A percentile compares a stretch with the other conserved stretches of the same genome.
phyloP scores from a whole-genome alignment of 2,888 invertebrate genomes.

The Cryptus armator region DNA sequence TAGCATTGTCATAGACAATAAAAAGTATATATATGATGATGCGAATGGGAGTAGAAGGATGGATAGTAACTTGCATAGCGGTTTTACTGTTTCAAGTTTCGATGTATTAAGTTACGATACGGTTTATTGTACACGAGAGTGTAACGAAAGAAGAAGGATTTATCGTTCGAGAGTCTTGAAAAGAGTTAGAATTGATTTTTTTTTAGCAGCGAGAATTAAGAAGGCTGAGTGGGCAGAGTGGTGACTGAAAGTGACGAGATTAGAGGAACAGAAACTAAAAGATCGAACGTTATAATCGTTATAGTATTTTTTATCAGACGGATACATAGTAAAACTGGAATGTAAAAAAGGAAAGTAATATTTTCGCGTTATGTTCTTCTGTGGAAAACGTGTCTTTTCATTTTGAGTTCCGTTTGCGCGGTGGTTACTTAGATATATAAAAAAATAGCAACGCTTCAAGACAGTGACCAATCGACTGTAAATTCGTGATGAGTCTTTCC shows the following conservation, averaged over 20 bases:
- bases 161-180: not conserved
- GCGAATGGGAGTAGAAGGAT: not conserved
- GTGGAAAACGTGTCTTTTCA: not conserved
- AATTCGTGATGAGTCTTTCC: constrained; percentile 52
- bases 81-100: not conserved
- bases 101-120: not conserved
- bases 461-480: constrained; percentile 41
- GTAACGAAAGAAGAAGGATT: not conserved
- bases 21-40: constrained; percentile 27
- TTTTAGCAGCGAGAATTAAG: not conserved
- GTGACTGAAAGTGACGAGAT: not conserved
- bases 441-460: constrained; percentile 13
- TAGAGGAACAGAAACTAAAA: not conserved
- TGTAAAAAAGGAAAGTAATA: too few species aligned
- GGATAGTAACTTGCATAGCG: not conserved
- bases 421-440: too few species aligned
- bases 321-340: too few species aligned
- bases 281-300: not conserved
- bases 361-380: too few species aligned
- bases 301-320: not conserved
- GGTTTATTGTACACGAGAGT: not conserved
- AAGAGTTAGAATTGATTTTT: constrained; percentile 3
- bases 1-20: constrained; percentile 60
- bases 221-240: not conserved
- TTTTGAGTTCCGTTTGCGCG: too few species aligned